Base-by-base conservation (phyloP, 2,888 invertebrate genomes). In the Trichacis sp. region DNA sequence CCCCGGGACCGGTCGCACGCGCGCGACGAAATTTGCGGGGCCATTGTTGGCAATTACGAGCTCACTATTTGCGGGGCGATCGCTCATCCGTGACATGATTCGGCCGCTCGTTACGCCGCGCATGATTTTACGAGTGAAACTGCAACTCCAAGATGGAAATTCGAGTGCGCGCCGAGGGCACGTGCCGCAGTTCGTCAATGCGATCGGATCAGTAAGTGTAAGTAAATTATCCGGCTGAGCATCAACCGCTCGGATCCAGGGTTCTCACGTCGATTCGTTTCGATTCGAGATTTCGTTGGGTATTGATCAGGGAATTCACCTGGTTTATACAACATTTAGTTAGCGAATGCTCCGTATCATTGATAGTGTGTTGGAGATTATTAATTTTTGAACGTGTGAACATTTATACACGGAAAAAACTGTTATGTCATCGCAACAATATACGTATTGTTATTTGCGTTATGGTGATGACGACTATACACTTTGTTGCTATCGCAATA, bases 21-120 rank as follows among this genome's bases (percentile, higher is more conserved):
- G 73, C 75, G 72, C 67, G 66, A 73, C 76, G n/a, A 64, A 76
- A 74, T 74, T 73, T 53, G 62, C 53, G 47, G 48, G 42, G 12
- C 62, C 49, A 68, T 65, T 65, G 68, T 68, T 40, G 48, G 11
- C 46, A 19, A 56, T 49, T 52, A 57, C 48, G 33, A 43, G 52
- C 46, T 38, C 9, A n/a, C n/a, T 18, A 40, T 6, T 40, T 55
- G 40, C 53, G 43, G 46, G 14, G 29, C 24, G 24, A 20, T 46
- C 46, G 12, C 24, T 46, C 46, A 46, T 46, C 46, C 46, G 46
- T 46, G 46, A 50, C 47, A 57, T 55, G 47, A 42, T 51, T 52
- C 52, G 20, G 45, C 52, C 52, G 38, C 58, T 64, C 64, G 64
- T 64, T 64, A 64, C 42, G 43, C 40, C 52, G 48, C 57, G 19